Evolutionary conservation across 2,113 vertebrate genomes (phyloP).

Genomic region (Pardalotus punctatus): DNA sequence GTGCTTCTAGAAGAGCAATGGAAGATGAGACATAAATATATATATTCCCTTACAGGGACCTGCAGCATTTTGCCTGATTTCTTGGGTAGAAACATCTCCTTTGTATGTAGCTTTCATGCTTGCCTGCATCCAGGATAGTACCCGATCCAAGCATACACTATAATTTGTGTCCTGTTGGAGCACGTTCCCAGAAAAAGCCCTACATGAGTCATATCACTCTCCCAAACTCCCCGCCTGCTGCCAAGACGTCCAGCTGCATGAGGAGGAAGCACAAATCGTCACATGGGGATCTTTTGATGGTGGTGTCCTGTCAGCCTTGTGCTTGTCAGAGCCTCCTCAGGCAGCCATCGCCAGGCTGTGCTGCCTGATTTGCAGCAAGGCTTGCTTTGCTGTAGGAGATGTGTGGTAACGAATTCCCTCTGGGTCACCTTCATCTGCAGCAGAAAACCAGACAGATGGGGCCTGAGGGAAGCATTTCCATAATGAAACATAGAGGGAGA

Average conservation of each 20-base stretch:
- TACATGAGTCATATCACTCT: not conserved
- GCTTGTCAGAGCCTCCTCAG: not conserved
- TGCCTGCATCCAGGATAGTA: not conserved
- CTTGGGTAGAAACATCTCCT: not conserved
- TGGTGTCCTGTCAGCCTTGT: not conserved
- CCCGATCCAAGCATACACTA: not conserved
- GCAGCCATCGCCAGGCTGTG: not conserved
- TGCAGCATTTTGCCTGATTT: not conserved
- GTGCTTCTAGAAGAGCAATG: not conserved
- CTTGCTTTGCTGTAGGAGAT: not conserved
- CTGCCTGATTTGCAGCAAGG: not conserved
- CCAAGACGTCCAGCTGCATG: not conserved
- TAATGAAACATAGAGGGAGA: not conserved
- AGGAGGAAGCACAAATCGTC: slow-evolving; percentile 1
- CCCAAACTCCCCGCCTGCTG: not conserved
- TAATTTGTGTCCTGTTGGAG: not conserved
- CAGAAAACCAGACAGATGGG: slow-evolving; percentile 33
- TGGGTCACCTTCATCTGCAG: slow-evolving; percentile 23
- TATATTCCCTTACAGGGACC: not conserved
- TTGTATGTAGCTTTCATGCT: not conserved
- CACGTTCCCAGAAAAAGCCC: not conserved
- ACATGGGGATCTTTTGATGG: not conserved
- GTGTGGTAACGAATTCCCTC: slow-evolving; percentile 11
- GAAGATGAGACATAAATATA: not conserved
- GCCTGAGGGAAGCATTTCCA: slow-evolving; percentile 37